Percentiles rank a stretch among this genome's conserved stretches.
phyloP scores from a whole-genome alignment of 2,797 vertebrate genomes.

The Microctenopoma stevenorrisi region DNA sequence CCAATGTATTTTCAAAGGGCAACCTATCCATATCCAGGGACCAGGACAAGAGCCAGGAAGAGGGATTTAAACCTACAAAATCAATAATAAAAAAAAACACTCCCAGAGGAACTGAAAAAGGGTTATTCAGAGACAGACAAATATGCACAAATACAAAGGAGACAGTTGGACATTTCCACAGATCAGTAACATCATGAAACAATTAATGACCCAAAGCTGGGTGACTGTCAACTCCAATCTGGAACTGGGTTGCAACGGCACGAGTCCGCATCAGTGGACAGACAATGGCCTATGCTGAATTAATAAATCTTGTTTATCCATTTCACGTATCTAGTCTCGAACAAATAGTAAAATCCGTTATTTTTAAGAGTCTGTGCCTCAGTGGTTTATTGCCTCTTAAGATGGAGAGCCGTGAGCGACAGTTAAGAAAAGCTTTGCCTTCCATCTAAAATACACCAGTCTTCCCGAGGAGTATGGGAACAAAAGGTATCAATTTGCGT shows the following conservation, averaged over 20 bases:
- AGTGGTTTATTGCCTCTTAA: background rate
- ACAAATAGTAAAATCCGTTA: background rate
- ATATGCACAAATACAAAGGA: constrained; percentile 52
- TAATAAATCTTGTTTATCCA: background rate
- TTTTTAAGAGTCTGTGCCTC: background rate
- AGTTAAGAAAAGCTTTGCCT: constrained; percentile 8
- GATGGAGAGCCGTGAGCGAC: background rate
- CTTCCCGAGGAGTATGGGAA: too few relatives aligned
- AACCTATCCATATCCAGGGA: constrained; percentile 77
- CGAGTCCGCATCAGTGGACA: background rate
- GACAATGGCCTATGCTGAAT: background rate
- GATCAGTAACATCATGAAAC: constrained; percentile 23
- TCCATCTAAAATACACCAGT: background rate
- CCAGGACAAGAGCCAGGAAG: constrained; percentile 72
- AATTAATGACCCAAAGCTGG: background rate
- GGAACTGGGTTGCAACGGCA: background rate
- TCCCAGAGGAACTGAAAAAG: constrained; percentile 61
- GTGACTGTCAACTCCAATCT: background rate
- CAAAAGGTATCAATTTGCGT: background rate
- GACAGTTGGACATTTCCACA: constrained; percentile 43
- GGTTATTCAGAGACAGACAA: constrained; percentile 67
- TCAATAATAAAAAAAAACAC: constrained; percentile 71
- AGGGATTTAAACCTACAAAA: constrained; percentile 79
- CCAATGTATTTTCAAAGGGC: constrained; percentile 64
- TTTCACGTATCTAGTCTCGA: constrained; percentile 12